These are phyloP conservation scores for Drosophila fuyamai DNA, from an alignment of 1,140 invertebrate species.

Conservation along the genomic window DNA sequence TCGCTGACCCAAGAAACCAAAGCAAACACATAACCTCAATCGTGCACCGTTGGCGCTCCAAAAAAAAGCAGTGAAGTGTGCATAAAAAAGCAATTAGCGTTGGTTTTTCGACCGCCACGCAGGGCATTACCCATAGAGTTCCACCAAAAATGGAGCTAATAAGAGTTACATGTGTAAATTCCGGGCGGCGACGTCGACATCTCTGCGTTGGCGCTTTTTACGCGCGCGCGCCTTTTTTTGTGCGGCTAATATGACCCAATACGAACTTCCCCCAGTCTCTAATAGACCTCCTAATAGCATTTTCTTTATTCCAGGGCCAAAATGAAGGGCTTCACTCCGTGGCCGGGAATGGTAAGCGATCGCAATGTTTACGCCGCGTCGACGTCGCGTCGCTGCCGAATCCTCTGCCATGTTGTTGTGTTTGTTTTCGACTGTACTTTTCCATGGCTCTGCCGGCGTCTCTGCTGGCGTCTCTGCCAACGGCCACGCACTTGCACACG, in stretches of 20 bases:
- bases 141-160: background rate
- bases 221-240: conserved; percentile 64
- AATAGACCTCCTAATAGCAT: conserved; percentile 22
- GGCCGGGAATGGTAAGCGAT: conserved; percentile 95
- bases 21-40: conserved; percentile 72
- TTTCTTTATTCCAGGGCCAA: conserved; percentile 92
- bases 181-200: conserved; percentile 36
- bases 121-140: conserved; percentile 12
- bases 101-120: conserved; percentile 20
- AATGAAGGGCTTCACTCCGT: conserved; percentile 97
- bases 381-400: conserved; percentile 47
- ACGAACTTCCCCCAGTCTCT: conserved; percentile 5
- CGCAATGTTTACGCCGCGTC: conserved; percentile 49
- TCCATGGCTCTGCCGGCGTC: conserved; percentile 46
- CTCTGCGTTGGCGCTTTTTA: conserved; percentile 80
- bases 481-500: conserved; percentile 69
- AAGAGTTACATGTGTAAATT: conserved; percentile 2
- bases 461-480: conserved; percentile 31
- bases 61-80: conserved; percentile 45
- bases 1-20: conserved; percentile 3
- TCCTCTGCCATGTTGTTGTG: conserved; percentile 53
- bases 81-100: conserved; percentile 42
- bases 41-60: conserved; percentile 41
- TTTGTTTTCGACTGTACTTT: conserved; percentile 83
- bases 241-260: conserved; percentile 19